Evolutionary conservation across 1,140 invertebrate species (phyloP).

Genomic region (Cotesia vestalis): DNA sequence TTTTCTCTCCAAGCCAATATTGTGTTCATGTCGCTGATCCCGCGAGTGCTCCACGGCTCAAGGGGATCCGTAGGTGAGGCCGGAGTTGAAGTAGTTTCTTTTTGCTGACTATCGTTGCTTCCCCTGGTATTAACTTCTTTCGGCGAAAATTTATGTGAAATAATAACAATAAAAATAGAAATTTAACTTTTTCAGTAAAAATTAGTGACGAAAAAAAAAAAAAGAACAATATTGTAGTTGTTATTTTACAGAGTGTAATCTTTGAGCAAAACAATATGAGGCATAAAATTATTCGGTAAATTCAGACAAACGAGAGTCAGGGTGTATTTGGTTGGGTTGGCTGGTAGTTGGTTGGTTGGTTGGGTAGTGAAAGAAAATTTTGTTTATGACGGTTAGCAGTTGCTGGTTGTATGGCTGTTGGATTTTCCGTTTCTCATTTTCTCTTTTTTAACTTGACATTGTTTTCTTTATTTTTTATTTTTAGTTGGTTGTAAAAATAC

Average conservation of each 20-base stretch:
- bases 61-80: conserved; percentile 71
- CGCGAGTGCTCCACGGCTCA: conserved; percentile 77
- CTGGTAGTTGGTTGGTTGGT: conserved; percentile 1
- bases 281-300: conserved; percentile 29
- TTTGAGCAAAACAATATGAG: conserved; percentile 17
- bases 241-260: conserved; percentile 7
- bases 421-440: conserved; percentile 19
- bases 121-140: conserved; percentile 43
- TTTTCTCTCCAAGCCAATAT: conserved; percentile 72
- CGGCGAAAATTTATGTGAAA: conserved; percentile 40
- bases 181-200: too few species aligned
- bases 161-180: neutral
- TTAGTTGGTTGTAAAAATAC: conserved; percentile 24
- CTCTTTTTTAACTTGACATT: conserved; percentile 23
- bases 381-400: conserved; percentile 33
- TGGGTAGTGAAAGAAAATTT: conserved; percentile 27
- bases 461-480: conserved; percentile 22
- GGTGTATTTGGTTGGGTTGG: conserved; percentile 15
- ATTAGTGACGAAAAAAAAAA: too few species aligned
- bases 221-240: too few species aligned
- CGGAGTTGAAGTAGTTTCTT: conserved; percentile 36
- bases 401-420: neutral
- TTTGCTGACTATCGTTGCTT: conserved; percentile 4
- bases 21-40: conserved; percentile 76
- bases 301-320: conserved; percentile 32